phyloP scores from a whole-genome alignment of 2,113 vertebrate species.

The Caranx ignobilis region DNA sequence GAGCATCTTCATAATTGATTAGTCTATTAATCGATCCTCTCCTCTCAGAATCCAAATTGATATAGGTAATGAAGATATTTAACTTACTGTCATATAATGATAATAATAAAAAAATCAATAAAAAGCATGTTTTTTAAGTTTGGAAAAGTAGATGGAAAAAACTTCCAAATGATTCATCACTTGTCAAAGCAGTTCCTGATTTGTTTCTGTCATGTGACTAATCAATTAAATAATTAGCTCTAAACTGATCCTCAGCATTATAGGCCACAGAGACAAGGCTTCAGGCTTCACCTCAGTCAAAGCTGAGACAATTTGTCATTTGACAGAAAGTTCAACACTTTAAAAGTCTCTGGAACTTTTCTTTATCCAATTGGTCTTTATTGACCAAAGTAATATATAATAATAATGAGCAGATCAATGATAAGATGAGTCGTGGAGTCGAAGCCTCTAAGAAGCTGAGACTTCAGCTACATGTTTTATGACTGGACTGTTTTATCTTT shows the following conservation, averaged over 20 bases:
- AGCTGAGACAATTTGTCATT: too few species aligned
- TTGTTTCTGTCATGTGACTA: too few species aligned
- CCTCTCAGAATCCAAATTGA: not conserved
- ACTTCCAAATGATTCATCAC: not conserved
- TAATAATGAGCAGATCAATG: not conserved
- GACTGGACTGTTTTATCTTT: conserved; percentile 4
- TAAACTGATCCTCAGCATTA: not conserved
- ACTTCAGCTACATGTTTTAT: conserved; percentile 5
- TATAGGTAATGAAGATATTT: not conserved
- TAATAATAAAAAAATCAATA: not conserved
- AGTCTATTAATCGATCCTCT: not conserved
- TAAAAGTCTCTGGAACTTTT: too few species aligned
- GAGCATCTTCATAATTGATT: not conserved
- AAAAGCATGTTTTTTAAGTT: not conserved
- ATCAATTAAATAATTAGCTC: too few species aligned
- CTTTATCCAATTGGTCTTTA: too few species aligned
- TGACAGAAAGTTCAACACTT: too few species aligned
- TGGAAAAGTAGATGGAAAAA: not conserved
- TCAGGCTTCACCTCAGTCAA: too few species aligned
- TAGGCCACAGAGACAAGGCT: not conserved
- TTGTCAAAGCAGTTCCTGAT: not conserved
- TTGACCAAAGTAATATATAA: not conserved
- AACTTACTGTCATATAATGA: not conserved
- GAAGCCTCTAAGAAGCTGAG: not conserved
- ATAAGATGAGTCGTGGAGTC: not conserved